Evolutionary conservation across 2,797 vertebrate genomes (phyloP), one percentile per base, ranked within the genome.

Genomic region (Molothrus ater): DNA sequence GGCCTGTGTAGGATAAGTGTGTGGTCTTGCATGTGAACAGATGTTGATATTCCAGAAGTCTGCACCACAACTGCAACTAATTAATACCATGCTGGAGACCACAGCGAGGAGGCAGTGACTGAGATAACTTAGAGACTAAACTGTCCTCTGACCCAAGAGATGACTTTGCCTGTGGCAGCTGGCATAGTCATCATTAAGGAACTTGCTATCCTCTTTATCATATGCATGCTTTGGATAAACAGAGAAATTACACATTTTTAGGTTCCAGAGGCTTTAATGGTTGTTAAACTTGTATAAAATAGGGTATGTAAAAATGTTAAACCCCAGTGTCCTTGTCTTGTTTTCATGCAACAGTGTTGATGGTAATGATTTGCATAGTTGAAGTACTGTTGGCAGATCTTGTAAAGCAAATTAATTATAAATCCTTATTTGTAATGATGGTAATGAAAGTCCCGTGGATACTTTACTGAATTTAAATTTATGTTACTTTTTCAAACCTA

Each of bases 11-110:
- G 64, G 60, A 20, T 50, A 79, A 95, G 87, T 94, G 82, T 91
- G 91, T 95, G 87, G 89, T 96, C 90, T 54, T 84, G 66, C 66
- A 73, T 73, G 42, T 79, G 91, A 91, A 69, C 85, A 92, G 70
- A 94, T 94, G 85, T 76, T 94, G 85, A 29, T 92, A 86, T 92
- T 92, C 84, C 80, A 66, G 83, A 92, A 96, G 82, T 72, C 70
- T 48, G 16, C 20, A 10, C 63, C 75, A 21, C 84, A 93, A 76
- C 76, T 96, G 89, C 85, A 95, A 92, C 36, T 60, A 90, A 93
- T 96, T 97, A 92, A 72, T 91, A 88, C 56, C n/a, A 56, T 76
- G 51, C 71, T 88, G 88, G 76, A 90, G 64, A 83, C 61, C 85
- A 73, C 76, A 92, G 60, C 4, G 4, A 73, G 82, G 73, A 93